phyloP scores from a whole-genome alignment of 2,113 vertebrate genomes.

The Tragelaphus imberbis region DNA sequence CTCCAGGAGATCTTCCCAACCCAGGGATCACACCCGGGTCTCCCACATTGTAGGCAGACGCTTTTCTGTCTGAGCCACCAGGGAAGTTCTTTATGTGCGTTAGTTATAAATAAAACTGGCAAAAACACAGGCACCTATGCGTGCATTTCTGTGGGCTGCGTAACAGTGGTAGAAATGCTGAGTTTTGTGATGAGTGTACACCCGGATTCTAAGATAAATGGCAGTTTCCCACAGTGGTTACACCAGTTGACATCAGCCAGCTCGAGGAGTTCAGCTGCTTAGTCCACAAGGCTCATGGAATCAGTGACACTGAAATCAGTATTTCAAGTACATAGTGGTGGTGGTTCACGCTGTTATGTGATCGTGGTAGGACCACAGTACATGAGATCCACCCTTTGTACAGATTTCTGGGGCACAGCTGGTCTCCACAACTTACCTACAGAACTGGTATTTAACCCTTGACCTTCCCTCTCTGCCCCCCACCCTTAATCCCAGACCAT shows the following conservation, averaged over 20 bases:
- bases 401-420: not conserved
- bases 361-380: accelerated
- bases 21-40: too few relatives aligned
- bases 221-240: not conserved
- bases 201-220: not conserved
- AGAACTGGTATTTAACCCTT: not conserved
- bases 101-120: not conserved
- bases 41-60: too few relatives aligned
- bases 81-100: too few relatives aligned
- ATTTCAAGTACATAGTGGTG: accelerated
- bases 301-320: accelerated
- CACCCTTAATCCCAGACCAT: too few relatives aligned
- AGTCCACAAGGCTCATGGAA: accelerated
- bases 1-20: too few relatives aligned
- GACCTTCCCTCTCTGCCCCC: not conserved
- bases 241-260: not conserved
- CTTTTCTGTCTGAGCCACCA: too few relatives aligned
- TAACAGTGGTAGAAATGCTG: not conserved
- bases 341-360: not conserved
- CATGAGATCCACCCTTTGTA: not conserved
- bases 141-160: not conserved
- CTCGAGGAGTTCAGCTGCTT: too few relatives aligned
- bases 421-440: not conserved
- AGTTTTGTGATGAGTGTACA: not conserved
- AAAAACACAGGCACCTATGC: not conserved